phyloP scores from a whole-genome alignment of 23 tunicate genomes.

The Halocynthia aurantium region DNA sequence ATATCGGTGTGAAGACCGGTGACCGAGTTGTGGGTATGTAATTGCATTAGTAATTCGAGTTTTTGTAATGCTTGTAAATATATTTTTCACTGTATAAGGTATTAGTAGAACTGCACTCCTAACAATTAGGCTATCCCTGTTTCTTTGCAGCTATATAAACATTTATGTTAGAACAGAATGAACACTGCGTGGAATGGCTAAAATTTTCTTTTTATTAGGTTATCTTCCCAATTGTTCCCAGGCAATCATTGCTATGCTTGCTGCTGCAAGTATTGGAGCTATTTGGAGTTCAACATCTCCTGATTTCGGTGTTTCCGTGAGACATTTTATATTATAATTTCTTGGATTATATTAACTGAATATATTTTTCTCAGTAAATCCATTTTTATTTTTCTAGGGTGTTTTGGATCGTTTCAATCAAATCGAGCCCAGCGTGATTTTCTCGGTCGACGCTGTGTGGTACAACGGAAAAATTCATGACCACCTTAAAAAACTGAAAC shows the following conservation, averaged over 20 bases:
- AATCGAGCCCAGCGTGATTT: conserved; percentile 65
- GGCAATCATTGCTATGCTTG: conserved; percentile 73
- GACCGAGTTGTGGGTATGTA: conserved; percentile 22
- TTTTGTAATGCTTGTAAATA: too few relatives aligned
- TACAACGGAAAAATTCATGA: conserved; percentile 67
- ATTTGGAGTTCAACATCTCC: conserved; percentile 94
- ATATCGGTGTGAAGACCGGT: background rate
- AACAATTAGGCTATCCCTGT: too few relatives aligned
- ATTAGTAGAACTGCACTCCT: too few relatives aligned
- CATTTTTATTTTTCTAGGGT: conserved; percentile 43
- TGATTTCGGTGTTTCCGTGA: conserved; percentile 72
- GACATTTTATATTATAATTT: background rate
- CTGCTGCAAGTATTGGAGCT: conserved; percentile 81
- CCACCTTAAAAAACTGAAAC: conserved; percentile 49
- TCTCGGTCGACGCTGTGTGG: conserved; percentile 80
- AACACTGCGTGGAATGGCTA: too few relatives aligned
- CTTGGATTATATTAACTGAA: background rate
- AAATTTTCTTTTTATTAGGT: conserved; percentile 24
- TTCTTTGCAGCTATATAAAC: too few relatives aligned
- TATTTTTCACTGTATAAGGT: too few relatives aligned
- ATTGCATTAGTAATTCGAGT: too few relatives aligned
- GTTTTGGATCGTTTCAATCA: conserved; percentile 84
- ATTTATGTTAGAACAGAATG: too few relatives aligned
- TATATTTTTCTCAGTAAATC: background rate
- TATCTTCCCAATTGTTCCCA: conserved; percentile 83